Conservation (phyloP, 2,113 vertebrate genomes). For the Bos javanicus region DNA sequence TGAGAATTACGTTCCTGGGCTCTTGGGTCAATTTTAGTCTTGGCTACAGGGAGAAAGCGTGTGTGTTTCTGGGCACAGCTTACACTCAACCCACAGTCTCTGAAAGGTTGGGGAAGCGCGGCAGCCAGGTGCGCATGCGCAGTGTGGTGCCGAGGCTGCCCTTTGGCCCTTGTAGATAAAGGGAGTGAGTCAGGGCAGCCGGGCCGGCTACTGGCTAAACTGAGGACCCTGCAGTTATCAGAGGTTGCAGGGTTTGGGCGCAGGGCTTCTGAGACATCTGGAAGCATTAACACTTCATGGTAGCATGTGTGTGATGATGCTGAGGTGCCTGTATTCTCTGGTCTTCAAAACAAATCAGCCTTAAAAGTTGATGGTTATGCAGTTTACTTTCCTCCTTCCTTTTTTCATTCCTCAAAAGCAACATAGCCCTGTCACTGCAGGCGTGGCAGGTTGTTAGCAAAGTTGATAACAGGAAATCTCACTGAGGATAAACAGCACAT, state of each 20-base stretch:
- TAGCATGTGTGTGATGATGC: not conserved
- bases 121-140: not conserved
- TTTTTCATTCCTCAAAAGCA: not conserved
- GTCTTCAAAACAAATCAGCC: not conserved
- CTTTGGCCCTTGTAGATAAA: not conserved
- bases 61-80: not conserved
- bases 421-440: not conserved
- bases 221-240: not conserved
- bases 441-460: not conserved
- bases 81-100: too few relatives aligned
- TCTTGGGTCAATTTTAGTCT: not conserved
- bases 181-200: not conserved
- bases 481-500: conserved; percentile 31
- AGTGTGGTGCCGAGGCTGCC: not conserved
- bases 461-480: conserved; percentile 27
- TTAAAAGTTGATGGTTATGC: not conserved
- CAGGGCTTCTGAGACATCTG: not conserved
- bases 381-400: not conserved
- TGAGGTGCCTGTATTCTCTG: not conserved
- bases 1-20: not conserved
- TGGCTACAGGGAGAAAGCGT: not conserved
- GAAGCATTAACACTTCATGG: not conserved
- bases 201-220: not conserved
- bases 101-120: not conserved
- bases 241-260: accelerated